Evolutionary conservation across 1,140 invertebrate species (phyloP).

Genomic region (Penaeus vannamei): DNA sequence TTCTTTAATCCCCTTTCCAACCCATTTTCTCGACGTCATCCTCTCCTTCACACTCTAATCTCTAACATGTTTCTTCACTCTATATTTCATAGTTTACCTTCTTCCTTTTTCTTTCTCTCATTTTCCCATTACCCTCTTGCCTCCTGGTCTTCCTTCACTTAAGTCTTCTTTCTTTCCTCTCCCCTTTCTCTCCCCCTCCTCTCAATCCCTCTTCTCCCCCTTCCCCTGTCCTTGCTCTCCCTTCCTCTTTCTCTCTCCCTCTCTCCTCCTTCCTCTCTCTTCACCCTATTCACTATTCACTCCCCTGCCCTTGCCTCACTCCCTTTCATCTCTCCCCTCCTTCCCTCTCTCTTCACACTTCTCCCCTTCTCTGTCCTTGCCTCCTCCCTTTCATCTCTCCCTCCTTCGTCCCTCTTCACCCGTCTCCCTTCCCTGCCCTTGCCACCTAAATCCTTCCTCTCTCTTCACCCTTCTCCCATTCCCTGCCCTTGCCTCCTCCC

Average conservation of each 20-base stretch:
- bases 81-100: too few relatives aligned
- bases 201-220: not conserved
- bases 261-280: not conserved
- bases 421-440: not conserved
- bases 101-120: too few relatives aligned
- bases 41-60: too few relatives aligned
- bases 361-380: not conserved
- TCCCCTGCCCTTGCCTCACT: not conserved
- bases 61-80: too few relatives aligned
- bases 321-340: too few relatives aligned
- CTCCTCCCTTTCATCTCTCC: not conserved
- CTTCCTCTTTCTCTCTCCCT: constrained; percentile 8
- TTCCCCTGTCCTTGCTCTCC: too few relatives aligned
- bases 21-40: too few relatives aligned
- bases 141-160: too few relatives aligned
- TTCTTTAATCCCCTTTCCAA: too few relatives aligned
- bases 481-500: not conserved
- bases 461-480: not conserved
- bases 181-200: not conserved
- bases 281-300: not conserved
- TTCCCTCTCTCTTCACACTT: too few relatives aligned
- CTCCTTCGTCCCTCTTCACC: not conserved
- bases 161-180: not conserved
- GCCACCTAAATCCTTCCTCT: not conserved
- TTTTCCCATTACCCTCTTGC: too few relatives aligned